Percentiles rank a stretch among this genome's conserved stretches.
Conservation (phyloP, 2,797 vertebrate genomes). For the Petrocephalus schoutedeni region DNA sequence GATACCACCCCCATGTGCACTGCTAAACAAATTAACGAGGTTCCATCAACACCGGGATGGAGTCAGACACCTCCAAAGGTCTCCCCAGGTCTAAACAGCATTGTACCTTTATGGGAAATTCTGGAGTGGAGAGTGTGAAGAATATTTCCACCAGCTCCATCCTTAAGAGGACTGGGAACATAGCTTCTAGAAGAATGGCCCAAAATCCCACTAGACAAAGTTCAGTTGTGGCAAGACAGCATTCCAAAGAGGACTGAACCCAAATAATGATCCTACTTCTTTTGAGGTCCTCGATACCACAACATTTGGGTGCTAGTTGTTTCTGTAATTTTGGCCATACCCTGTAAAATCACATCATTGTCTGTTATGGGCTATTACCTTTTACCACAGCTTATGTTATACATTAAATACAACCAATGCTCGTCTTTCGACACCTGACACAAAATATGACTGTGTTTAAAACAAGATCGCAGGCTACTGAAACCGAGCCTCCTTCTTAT, state of each 20-base stretch:
- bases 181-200: not conserved
- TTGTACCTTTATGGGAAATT: not conserved
- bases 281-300: not conserved
- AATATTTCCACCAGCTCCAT: not conserved
- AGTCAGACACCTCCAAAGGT: not conserved
- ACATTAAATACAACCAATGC: too few species aligned
- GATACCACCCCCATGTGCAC: not conserved
- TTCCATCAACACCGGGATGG: not conserved
- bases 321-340: not conserved
- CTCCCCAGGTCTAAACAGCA: not conserved
- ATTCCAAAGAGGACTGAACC: not conserved
- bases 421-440: not conserved
- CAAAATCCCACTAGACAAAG: not conserved
- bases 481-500: not conserved
- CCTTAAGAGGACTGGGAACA: not conserved
- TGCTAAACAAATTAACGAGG: not conserved
- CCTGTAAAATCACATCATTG: not conserved
- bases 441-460: not conserved
- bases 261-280: not conserved
- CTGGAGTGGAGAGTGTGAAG: not conserved
- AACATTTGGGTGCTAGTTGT: not conserved
- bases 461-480: not conserved
- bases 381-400: too few species aligned
- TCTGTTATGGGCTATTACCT: not conserved
- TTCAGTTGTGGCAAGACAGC: not conserved